Evolutionary conservation across 2,797 vertebrate species (phyloP).

Genomic region (Catharus ustulatus): DNA sequence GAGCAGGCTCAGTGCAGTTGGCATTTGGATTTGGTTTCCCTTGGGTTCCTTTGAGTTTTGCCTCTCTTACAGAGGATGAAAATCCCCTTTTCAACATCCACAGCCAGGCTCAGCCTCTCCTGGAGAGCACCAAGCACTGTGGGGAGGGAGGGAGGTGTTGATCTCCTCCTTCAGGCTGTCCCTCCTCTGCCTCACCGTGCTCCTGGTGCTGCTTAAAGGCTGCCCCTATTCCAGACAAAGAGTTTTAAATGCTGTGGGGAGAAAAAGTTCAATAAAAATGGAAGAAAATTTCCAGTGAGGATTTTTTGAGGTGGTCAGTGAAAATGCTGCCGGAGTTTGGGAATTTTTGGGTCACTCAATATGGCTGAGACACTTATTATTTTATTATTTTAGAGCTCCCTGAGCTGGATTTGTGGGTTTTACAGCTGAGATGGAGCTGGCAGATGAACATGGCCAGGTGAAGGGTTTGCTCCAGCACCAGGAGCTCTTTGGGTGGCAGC

Average conservation of each 20-base stretch:
- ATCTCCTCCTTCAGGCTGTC: neutral
- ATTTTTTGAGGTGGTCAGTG: neutral
- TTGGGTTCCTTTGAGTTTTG: neutral
- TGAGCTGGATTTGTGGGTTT: neutral
- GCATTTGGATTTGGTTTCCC: neutral
- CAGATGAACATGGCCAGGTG: constrained; percentile 35
- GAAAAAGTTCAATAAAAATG: neutral
- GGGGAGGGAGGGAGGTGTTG: constrained; percentile 32
- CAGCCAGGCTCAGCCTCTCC: constrained; percentile 44
- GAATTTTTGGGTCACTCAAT: neutral
- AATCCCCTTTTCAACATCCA: constrained; percentile 38
- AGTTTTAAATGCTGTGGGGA: neutral
- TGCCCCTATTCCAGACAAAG: neutral
- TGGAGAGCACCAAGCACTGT: constrained; percentile 26
- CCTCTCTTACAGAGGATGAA: constrained; percentile 36
- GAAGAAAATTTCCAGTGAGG: neutral
- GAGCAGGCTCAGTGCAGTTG: neutral
- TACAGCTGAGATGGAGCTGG: constrained; percentile 48
- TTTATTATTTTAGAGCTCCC: neutral
- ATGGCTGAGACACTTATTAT: neutral
- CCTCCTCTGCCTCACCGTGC: neutral
- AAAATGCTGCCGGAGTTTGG: neutral
- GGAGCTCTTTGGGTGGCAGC: neutral
- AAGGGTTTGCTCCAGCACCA: constrained; percentile 46
- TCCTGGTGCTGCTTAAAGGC: neutral